These are phyloP conservation scores for Atta cephalotes DNA, from an alignment of 1,140 invertebrate species.

Conservation along the genomic window DNA sequence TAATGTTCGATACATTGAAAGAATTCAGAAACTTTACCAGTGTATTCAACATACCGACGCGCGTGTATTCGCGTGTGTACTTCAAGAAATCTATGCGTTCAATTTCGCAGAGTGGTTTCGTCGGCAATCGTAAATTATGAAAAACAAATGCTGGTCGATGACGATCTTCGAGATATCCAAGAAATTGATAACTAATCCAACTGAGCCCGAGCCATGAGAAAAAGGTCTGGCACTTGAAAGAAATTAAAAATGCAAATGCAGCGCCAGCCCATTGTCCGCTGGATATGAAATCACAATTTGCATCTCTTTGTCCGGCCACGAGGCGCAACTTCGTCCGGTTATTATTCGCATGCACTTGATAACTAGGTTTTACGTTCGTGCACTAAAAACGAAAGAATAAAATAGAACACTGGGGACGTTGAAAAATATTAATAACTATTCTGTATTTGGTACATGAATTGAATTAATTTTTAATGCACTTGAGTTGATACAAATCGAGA, in stretches of 20 bases:
- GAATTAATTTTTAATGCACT: conserved; percentile 35
- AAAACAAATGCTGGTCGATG: conserved; percentile 64
- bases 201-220: conserved; percentile 87
- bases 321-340: conserved; percentile 43
- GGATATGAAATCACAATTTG: conserved; percentile 60
- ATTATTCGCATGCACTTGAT: conserved; percentile 59
- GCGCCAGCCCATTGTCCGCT: conserved; percentile 46
- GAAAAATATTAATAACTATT: conserved; percentile 50
- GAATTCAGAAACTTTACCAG: conserved; percentile 1
- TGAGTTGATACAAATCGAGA: not conserved
- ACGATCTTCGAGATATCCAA: not conserved
- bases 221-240: conserved; percentile 90
- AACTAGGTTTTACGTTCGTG: conserved; percentile 53
- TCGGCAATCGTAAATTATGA: conserved; percentile 57
- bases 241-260: conserved; percentile 74
- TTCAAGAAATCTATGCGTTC: conserved; percentile 66
- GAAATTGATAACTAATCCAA: conserved; percentile 83
- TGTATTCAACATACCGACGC: not conserved
- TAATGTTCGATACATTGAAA: conserved; percentile 4
- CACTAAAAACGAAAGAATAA: conserved; percentile 47
- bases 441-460: conserved; percentile 20
- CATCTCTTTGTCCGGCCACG: conserved; percentile 53
- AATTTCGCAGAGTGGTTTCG: conserved; percentile 71
- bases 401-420: conserved; percentile 12
- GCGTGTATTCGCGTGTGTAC: conserved; percentile 1